Evolutionary conservation across 2,797 vertebrate genomes (phyloP).

Genomic region (Tapera naevia): DNA sequence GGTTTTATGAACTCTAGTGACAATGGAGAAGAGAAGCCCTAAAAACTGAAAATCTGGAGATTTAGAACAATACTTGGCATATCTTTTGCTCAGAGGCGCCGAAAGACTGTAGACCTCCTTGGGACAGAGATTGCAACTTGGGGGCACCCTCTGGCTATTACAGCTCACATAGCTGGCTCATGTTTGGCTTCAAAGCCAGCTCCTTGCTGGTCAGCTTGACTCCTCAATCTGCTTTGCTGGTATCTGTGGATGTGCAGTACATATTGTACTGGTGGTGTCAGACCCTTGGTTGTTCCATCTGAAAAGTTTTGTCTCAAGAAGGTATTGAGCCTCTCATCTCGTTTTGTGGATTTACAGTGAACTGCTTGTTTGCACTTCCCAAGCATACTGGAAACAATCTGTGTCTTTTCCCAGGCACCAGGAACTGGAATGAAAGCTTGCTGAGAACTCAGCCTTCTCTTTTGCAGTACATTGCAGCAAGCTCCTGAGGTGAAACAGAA

Average conservation of each 20-base stretch:
- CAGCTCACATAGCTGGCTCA: too few relatives aligned
- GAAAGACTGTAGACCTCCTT: not conserved
- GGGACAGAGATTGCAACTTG: not conserved
- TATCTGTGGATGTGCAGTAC: fast-evolving
- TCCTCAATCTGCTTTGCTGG: not conserved
- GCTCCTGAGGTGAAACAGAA: not conserved
- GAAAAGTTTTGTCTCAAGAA: not conserved
- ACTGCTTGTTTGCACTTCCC: not conserved
- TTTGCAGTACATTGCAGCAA: not conserved
- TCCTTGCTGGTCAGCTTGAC: not conserved
- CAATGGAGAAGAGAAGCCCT: not conserved
- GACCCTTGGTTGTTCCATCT: not conserved
- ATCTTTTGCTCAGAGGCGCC: not conserved
- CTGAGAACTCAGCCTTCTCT: not conserved
- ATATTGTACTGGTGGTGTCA: not conserved
- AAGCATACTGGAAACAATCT: fast-evolving
- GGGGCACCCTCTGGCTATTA: not conserved
- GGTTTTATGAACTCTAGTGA: not conserved
- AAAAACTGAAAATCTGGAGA: not conserved
- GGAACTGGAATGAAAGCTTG: not conserved
- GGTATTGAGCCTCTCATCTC: not conserved
- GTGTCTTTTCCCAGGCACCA: not conserved
- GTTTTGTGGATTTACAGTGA: not conserved
- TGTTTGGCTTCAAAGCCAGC: not conserved
- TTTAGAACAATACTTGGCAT: not conserved